Conservation (phyloP, 2,113 vertebrate genomes). For the Pyxicephalus adspersus region DNA sequence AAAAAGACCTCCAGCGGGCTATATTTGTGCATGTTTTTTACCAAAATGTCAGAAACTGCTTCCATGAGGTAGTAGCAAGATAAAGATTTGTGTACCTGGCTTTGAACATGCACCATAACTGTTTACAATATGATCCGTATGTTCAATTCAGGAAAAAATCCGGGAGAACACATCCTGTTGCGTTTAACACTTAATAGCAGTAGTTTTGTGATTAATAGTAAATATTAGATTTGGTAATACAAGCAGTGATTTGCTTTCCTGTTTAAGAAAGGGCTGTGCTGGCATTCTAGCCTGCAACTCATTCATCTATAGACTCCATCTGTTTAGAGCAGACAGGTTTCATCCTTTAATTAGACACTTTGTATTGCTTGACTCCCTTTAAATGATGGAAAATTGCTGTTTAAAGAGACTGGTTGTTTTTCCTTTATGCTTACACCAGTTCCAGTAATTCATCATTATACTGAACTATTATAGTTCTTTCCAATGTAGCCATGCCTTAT, state of each 20-base stretch:
- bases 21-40: no score
- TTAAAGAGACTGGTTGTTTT: no score
- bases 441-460: neutral
- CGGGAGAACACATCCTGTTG: no score
- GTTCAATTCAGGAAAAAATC: no score
- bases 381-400: neutral
- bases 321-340: neutral
- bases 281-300: neutral
- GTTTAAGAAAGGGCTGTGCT: conserved; percentile 1
- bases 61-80: no score
- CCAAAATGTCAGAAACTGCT: no score
- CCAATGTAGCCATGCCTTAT: neutral
- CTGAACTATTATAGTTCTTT: neutral
- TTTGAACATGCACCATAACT: no score
- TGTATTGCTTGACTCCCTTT: conserved; percentile 7
- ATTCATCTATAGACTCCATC: neutral
- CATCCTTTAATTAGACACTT: neutral
- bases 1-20: no score
- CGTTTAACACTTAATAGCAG: neutral
- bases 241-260: neutral
- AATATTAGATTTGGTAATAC: neutral
- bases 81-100: no score
- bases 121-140: no score
- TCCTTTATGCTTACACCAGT: no score
- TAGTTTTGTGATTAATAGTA: neutral